Conservation (phyloP, 2,797 vertebrate genomes). For the Sitta carolinensis region DNA sequence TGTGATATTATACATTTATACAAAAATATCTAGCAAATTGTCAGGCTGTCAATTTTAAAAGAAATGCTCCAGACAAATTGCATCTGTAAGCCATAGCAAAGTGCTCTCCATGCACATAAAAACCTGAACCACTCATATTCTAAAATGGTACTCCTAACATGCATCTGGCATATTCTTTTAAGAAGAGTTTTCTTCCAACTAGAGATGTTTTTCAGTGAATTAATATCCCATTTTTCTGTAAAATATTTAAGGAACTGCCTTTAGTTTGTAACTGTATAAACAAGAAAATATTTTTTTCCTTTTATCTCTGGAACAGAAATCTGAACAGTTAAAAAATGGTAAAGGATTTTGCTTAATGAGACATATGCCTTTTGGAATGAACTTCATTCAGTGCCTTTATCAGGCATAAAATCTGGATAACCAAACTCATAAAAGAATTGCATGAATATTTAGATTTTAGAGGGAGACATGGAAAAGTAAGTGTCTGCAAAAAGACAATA, state of each 20-base stretch:
- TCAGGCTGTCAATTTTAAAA: not conserved
- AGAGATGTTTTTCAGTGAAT: not conserved
- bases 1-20: not conserved
- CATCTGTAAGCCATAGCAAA: not conserved
- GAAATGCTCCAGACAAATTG: not conserved
- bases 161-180: not conserved
- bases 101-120: not conserved
- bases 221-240: not conserved
- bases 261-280: not conserved
- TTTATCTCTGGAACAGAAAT: not conserved
- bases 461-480: not conserved
- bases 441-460: not conserved
- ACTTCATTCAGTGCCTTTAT: not conserved
- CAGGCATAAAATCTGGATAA: not conserved
- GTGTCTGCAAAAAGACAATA: not conserved
- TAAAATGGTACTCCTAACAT: not conserved
- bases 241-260: not conserved
- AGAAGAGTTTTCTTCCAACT: not conserved
- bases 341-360: not conserved
- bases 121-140: not conserved
- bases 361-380: not conserved
- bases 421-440: not conserved
- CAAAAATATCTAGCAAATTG: not conserved
- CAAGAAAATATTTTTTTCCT: not conserved
- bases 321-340: not conserved